Conservation (phyloP, 2,797 vertebrate species). For the Setipinna tenuifilis region DNA sequence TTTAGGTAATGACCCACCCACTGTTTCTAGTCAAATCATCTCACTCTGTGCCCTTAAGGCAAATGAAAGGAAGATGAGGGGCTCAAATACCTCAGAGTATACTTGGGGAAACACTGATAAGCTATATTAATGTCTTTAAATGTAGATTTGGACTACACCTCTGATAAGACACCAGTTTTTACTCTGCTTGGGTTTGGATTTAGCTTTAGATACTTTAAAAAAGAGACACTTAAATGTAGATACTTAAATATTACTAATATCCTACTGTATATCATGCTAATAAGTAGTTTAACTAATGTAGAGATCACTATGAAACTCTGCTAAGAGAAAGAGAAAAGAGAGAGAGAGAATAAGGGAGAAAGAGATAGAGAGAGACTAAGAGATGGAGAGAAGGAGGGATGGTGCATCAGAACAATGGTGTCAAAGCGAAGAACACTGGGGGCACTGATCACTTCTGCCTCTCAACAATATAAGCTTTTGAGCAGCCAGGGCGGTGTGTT, state of each 20-base stretch:
- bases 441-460: conserved; percentile 77
- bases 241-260: too few species aligned
- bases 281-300: neutral
- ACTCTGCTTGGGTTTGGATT: neutral
- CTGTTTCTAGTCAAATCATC: neutral
- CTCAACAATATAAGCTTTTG: conserved; percentile 90
- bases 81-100: neutral
- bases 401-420: conserved; percentile 86
- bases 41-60: neutral
- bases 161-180: neutral
- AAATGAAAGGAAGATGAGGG: too few species aligned
- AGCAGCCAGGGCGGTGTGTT: conserved; percentile 55
- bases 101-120: neutral
- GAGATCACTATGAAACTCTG: neutral
- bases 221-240: too few species aligned
- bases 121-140: neutral
- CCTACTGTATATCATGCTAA: too few species aligned
- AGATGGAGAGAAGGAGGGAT: conserved; percentile 3
- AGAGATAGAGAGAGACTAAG: conserved; percentile 45
- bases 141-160: neutral
- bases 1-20: neutral
- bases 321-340: neutral
- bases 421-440: conserved; percentile 80
- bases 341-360: conserved; percentile 24
- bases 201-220: too few species aligned